Base-by-base conservation (phyloP, 1,140 invertebrate species). In the Heliconius hermathena region DNA sequence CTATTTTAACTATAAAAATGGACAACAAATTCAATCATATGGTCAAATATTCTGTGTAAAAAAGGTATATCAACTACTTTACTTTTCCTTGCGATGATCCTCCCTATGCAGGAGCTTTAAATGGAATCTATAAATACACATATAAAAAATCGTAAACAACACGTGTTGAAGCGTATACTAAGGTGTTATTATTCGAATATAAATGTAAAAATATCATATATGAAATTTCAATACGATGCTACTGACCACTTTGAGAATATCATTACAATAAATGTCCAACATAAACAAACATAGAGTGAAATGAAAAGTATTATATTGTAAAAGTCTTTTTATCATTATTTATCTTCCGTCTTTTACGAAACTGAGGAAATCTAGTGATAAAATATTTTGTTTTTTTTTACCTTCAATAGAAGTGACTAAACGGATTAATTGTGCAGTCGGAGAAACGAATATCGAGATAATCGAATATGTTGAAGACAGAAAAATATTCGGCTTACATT, bases 271-370 rank as follows among this genome's bases (percentile, higher is more conserved):
- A 66, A 66, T 66, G 60, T 26, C 26, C 60, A 66, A 29, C 26
- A 66, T 66, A 66, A 66, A 66, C 60, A 66, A 66, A 66, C 60
- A 75, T 9, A 26, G 41, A 29, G 38, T 9, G 74, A 75, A 75
- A 75, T 75, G 54, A 75, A 75, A 75, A 75, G 74, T 75, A 74
- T 57, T 74, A 3, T 29, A 26, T 57, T 74, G 9, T 29, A 26
- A 66, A 22, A 66, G 60, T 46, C 41, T 46, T 46, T 46, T 0
- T 52, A 20, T 52, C 0, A 5, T 52, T 20, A 52, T 20, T 52
- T 16, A 52, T 52, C 5, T 52, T 20, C 6, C 0, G 49, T 20
- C 18, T 20, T 8, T 52, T 18, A 20, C 1, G 6, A 52, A 18
- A 52, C 49, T 20, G 49, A 52, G 49, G 18, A 52, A 52, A 8